phyloP scores from a whole-genome alignment of 2,888 invertebrate genomes.

The Eupithecia abbreviata region DNA sequence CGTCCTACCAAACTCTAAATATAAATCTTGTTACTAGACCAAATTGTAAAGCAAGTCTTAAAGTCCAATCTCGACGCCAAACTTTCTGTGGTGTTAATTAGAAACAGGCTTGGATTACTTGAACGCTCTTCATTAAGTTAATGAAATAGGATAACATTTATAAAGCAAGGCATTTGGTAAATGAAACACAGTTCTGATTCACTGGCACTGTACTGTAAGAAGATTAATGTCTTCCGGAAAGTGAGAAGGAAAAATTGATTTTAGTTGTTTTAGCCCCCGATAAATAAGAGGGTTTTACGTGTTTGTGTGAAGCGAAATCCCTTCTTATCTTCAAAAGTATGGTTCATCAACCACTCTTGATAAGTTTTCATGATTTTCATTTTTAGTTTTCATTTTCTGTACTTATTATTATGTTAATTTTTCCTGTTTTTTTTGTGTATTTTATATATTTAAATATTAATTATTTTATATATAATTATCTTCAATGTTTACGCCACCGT shows the following conservation, averaged over 20 bases:
- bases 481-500: too few relatives aligned
- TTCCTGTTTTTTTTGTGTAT: too few relatives aligned
- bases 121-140: conserved; percentile 69
- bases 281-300: not conserved
- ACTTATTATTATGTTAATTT: too few relatives aligned
- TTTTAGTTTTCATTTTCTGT: too few relatives aligned
- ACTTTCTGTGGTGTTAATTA: conserved; percentile 63
- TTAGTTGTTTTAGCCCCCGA: not conserved
- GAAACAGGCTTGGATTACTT: conserved; percentile 66
- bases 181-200: conserved; percentile 42
- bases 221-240: not conserved
- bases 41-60: conserved; percentile 22
- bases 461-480: too few relatives aligned
- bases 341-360: too few relatives aligned
- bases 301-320: not conserved
- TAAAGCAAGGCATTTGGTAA: conserved; percentile 57
- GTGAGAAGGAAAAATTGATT: not conserved
- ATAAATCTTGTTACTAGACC: not conserved
- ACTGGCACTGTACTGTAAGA: not conserved
- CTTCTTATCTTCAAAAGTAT: too few relatives aligned
- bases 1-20: not conserved
- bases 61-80: conserved; percentile 47
- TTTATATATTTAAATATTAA: too few relatives aligned
- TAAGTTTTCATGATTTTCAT: too few relatives aligned
- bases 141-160: conserved; percentile 73